phyloP scores from a whole-genome alignment of 2,797 vertebrate species.

The Cuculus canorus region DNA sequence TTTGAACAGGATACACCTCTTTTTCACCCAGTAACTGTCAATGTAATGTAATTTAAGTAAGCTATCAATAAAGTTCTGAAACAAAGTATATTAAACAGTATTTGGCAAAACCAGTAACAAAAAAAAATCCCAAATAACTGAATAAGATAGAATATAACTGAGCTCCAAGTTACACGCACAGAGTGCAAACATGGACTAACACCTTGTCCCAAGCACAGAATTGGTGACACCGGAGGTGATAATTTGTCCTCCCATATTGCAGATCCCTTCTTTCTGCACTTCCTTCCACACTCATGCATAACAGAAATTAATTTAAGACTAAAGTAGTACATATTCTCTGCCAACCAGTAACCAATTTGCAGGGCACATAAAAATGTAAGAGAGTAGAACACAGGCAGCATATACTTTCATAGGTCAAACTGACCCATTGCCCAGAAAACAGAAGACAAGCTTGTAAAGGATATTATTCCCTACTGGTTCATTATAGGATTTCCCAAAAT shows the following conservation, averaged over 20 bases:
- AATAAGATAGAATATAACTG: not conserved
- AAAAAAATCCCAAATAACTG: not conserved
- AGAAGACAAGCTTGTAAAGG: not conserved
- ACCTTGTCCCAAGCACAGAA: not conserved
- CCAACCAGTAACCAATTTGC: not conserved
- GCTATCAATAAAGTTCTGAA: not conserved
- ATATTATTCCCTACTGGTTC: not conserved
- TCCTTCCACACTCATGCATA: not conserved
- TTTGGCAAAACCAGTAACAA: not conserved
- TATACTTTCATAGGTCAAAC: not conserved
- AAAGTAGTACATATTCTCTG: not conserved
- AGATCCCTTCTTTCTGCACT: not conserved
- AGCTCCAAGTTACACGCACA: not conserved
- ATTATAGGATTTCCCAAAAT: not conserved
- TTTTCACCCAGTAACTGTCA: not conserved
- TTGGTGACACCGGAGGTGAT: not conserved
- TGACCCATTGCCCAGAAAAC: not conserved
- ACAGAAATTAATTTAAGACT: not conserved
- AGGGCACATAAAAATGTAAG: not conserved
- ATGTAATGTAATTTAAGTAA: not conserved
- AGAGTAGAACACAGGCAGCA: fast-evolving
- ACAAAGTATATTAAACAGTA: not conserved
- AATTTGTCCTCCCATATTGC: not conserved
- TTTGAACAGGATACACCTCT: not conserved
- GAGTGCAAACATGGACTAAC: not conserved